Conservation (phyloP, 2,888 invertebrate genomes). For the Hipparchia semele region DNA sequence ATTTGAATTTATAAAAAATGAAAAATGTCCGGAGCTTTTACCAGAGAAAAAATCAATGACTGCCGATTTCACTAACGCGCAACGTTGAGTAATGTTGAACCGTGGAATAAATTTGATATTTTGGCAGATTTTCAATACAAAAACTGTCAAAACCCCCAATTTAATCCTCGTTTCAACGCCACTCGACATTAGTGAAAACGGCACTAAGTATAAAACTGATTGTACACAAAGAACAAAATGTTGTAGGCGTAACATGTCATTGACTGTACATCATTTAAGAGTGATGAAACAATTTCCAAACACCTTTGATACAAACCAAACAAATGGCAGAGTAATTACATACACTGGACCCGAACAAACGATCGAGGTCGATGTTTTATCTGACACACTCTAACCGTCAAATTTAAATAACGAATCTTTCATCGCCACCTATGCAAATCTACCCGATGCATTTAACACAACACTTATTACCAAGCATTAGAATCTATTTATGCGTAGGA, state of each 20-base stretch:
- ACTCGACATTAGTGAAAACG: no score
- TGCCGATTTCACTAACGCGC: no score
- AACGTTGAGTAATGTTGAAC: no score
- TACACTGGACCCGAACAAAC: conserved; percentile 74
- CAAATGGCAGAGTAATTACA: conserved; percentile 63
- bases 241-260: conserved; percentile 15
- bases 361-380: conserved; percentile 76
- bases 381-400: conserved; percentile 75
- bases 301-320: conserved; percentile 41
- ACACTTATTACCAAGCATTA: conserved; percentile 1
- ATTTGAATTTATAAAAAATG: no score
- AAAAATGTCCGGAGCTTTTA: no score
- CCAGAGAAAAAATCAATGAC: no score
- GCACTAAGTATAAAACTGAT: not conserved
- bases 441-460: conserved; percentile 29
- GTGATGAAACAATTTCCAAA: conserved; percentile 41
- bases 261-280: conserved; percentile 21
- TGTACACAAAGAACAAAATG: not conserved
- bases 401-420: conserved; percentile 75
- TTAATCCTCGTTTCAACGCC: no score
- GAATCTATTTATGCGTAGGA: not conserved
- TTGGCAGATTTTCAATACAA: no score
- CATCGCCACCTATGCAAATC: conserved; percentile 53
- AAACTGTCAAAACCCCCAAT: no score
- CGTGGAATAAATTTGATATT: no score